Evolutionary conservation across 2,797 vertebrate species (phyloP).

Genomic region (Sebastes itinus): DNA sequence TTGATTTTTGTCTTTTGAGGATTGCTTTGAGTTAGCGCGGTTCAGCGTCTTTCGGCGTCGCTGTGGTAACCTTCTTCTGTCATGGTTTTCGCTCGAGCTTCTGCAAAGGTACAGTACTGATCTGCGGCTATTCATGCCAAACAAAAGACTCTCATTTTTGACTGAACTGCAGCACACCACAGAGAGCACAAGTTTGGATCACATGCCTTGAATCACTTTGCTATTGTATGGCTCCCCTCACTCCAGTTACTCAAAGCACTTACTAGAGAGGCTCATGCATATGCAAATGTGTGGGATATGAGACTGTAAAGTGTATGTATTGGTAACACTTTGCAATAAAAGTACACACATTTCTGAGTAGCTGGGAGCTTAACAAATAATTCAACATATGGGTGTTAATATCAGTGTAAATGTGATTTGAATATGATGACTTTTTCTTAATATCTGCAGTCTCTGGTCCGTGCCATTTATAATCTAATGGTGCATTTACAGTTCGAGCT

Average conservation of each 20-base stretch:
- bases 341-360: neutral
- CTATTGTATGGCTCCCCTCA: slow-evolving; percentile 46
- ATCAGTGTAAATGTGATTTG: neutral
- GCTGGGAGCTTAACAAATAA: neutral
- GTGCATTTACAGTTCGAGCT: neutral
- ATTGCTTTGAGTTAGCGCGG: slow-evolving; percentile 15
- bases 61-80: slow-evolving; percentile 54
- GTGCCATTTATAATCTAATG: neutral
- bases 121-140: slow-evolving; percentile 56
- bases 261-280: slow-evolving; percentile 47
- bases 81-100: slow-evolving; percentile 18
- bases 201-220: slow-evolving; percentile 47
- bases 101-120: slow-evolving; percentile 37
- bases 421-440: neutral
- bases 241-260: slow-evolving; percentile 56
- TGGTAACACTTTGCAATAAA: slow-evolving; percentile 13
- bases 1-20: slow-evolving; percentile 42
- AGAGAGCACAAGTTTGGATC: slow-evolving; percentile 44
- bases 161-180: slow-evolving; percentile 28
- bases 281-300: slow-evolving; percentile 30
- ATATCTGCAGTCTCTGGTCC: neutral
- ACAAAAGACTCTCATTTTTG: slow-evolving; percentile 55
- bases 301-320: slow-evolving; percentile 3
- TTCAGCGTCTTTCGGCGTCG: slow-evolving; percentile 34
- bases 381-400: neutral